Evolutionary conservation across 2,797 vertebrate species (phyloP).

Genomic region (Galaxias olidus): DNA sequence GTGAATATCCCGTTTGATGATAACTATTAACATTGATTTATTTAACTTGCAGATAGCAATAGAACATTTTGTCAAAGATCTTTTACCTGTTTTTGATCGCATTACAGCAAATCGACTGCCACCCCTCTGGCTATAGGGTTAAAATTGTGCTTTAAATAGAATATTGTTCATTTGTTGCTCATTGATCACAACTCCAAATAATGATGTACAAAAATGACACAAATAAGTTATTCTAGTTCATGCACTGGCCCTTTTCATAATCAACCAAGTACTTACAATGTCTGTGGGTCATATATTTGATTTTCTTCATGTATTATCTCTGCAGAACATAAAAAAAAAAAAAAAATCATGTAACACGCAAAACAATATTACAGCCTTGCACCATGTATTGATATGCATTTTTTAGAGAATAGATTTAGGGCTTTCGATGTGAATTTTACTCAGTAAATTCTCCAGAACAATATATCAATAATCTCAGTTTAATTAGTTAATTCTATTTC

Average conservation of each 20-base stretch:
- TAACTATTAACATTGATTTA: neutral
- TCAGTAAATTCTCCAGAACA: too few species aligned
- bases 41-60: neutral
- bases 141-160: too few species aligned
- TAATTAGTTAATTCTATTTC: too few species aligned
- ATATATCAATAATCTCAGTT: too few species aligned
- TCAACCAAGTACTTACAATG: constrained; percentile 40
- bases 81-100: constrained; percentile 44
- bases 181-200: too few species aligned
- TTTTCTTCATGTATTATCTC: constrained; percentile 46
- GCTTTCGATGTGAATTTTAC: too few species aligned
- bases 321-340: constrained; percentile 24
- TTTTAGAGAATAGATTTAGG: too few species aligned
- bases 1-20: neutral
- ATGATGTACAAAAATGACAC: too few species aligned
- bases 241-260: neutral
- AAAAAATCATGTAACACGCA: neutral
- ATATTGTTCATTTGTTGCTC: too few species aligned
- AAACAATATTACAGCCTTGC: neutral
- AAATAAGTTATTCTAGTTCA: neutral
- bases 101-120: constrained; percentile 39
- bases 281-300: constrained; percentile 38
- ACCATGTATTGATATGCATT: neutral
- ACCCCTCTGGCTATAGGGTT: constrained; percentile 18
- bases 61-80: neutral